A percentile compares a stretch with the other conserved stretches of the same genome.
These are phyloP conservation scores for Mesopsocus fuscifrons DNA, from an alignment of 2,888 invertebrate species.

Conservation along the genomic window DNA sequence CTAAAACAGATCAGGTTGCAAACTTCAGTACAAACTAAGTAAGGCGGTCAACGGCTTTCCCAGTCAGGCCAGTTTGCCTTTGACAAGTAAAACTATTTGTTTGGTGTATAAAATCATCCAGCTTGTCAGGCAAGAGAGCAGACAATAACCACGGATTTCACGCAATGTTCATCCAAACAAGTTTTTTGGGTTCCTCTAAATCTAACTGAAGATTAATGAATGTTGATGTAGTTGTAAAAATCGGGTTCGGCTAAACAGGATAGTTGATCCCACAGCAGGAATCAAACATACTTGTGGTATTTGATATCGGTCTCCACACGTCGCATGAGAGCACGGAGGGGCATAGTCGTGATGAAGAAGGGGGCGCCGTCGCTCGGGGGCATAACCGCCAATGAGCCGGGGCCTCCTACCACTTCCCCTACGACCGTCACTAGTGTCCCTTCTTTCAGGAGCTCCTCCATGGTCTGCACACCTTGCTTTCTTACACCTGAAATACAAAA, in stretches of 20 bases:
- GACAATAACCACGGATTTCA: too few relatives aligned
- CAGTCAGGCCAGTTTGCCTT: too few relatives aligned
- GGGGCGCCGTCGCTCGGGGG: slow-evolving; percentile 51
- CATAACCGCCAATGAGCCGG: slow-evolving; percentile 44
- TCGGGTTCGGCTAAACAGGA: too few relatives aligned
- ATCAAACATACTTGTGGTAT: slow-evolving; percentile 36
- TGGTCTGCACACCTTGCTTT: slow-evolving; percentile 67
- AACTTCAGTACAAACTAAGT: background rate
- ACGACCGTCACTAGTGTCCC: slow-evolving; percentile 62
- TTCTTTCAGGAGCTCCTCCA: slow-evolving; percentile 68
- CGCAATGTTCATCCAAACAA: too few relatives aligned
- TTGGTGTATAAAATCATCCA: too few relatives aligned
- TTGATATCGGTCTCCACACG: slow-evolving; percentile 49
- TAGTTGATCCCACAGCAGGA: too few relatives aligned
- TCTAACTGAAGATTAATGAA: too few relatives aligned
- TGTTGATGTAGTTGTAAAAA: too few relatives aligned
- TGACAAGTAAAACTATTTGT: too few relatives aligned
- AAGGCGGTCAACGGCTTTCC: background rate
- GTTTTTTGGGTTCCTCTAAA: too few relatives aligned
- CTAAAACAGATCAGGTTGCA: background rate
- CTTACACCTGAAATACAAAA: slow-evolving; percentile 37
- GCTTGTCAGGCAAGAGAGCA: too few relatives aligned
- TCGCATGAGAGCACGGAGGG: slow-evolving; percentile 50
- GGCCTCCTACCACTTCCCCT: slow-evolving; percentile 48
- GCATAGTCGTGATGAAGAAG: slow-evolving; percentile 59